Percentiles rank a stretch among this genome's conserved stretches.
phyloP scores from a whole-genome alignment of 2,113 vertebrate species.

The Pyrgilauda ruficollis region DNA sequence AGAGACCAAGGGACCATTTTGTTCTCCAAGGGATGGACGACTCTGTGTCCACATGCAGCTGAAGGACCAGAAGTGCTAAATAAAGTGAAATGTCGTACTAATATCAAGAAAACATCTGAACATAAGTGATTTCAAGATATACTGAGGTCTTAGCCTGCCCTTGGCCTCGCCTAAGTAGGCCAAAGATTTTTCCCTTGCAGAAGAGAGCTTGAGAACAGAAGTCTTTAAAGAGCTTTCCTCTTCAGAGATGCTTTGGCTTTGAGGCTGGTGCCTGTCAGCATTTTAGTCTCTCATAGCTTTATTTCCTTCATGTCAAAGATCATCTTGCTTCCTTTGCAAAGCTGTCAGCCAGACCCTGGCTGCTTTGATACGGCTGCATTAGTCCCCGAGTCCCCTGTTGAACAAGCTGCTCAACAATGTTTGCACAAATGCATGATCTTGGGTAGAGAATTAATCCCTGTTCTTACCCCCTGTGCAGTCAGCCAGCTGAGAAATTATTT shows the following conservation, averaged over 20 bases:
- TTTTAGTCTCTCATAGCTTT: slow-evolving; percentile 28
- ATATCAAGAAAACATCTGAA: background rate
- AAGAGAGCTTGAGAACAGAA: slow-evolving; percentile 3
- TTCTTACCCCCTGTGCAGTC: background rate
- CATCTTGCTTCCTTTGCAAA: slow-evolving; percentile 38
- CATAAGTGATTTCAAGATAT: background rate
- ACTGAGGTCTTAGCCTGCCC: slow-evolving; percentile 17
- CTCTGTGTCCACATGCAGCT: background rate
- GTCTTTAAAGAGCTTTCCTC: slow-evolving; percentile 24
- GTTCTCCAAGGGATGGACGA: background rate
- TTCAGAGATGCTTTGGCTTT: background rate
- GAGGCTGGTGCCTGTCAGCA: slow-evolving; percentile 34
- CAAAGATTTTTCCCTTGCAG: background rate
- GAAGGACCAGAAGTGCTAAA: background rate
- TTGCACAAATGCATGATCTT: slow-evolving; percentile 36
- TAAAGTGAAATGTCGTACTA: background rate
- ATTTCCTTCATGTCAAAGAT: slow-evolving; percentile 55
- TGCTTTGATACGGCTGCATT: background rate
- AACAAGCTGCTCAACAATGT: slow-evolving; percentile 36
- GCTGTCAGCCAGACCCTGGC: slow-evolving; percentile 39
- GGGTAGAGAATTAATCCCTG: slow-evolving; percentile 28
- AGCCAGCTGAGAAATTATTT: slow-evolving; percentile 44
- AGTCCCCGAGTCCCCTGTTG: background rate
- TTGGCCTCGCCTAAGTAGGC: slow-evolving; percentile 12
- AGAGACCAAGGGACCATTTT: background rate